Base-by-base conservation (phyloP, 2,888 invertebrate species). In the Meteorus colon region DNA sequence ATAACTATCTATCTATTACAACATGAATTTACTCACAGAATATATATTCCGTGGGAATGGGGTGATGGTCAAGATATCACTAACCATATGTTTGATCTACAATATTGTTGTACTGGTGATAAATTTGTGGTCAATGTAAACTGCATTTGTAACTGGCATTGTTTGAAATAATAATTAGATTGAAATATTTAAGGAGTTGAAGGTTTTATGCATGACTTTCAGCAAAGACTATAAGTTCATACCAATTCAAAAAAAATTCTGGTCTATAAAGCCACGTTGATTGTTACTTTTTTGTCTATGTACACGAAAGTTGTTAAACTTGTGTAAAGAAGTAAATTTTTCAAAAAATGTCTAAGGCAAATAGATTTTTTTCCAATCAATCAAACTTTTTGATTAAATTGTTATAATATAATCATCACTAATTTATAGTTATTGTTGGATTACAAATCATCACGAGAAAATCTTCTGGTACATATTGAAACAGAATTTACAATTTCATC, bases 21-120 rank as follows among this genome's bases (percentile, higher is more conserved):
- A 8, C n/a, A 2, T 55, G 19, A n/a, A 55, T 55, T 48, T 48
- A 16, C 48, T 8, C n/a, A 55, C 2, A 19, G 6, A 19, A 19
- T 48, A 48, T 48, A 48, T 48, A n/a, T 48, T n/a, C 6, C 65
- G 65, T 65, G 65, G 41, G 65, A 65, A 65, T 65, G 41, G 37
- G 65, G 65, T 65, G 65, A 65, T 24, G 65, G 34, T 37, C 37
- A 34, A n/a, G 19, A n/a, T 65, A 41, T 65, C 16, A 41, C 31
- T 19, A 12, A 12, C n/a, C 65, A 34, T 65, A 19, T 65, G 65
- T 41, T 37, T 65, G 0, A 34, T 16, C 0, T 65, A 34, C 6
- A 37, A 41, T 19, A n/a, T 34, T 65, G 5, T 37, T 34, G n/a
- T 29, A 62, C 31, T 19, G 4, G 31, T 62, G 16, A 29, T 14